Conservation (phyloP, 2,797 vertebrate genomes). For the Momotus momota region DNA sequence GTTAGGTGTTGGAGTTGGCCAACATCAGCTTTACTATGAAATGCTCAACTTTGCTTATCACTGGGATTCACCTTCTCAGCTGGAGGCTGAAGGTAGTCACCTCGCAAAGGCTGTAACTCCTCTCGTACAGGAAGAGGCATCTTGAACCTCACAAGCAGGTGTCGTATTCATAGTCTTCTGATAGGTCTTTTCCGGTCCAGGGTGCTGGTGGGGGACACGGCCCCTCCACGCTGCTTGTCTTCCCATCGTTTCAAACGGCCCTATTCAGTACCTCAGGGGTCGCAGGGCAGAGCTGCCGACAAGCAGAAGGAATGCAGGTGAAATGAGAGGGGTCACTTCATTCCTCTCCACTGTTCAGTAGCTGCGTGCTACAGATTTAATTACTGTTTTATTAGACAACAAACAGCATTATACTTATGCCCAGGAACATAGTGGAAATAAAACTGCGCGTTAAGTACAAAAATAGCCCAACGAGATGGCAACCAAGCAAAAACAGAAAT, state of each 20-base stretch:
- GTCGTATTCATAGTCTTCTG: rapidly evolving
- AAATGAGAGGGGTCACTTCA: rapidly evolving
- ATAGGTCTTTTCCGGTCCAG: not conserved
- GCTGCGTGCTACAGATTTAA: not conserved
- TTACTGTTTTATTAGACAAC: not conserved
- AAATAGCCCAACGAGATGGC: not conserved
- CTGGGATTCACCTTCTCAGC: not conserved
- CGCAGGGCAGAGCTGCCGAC: not conserved
- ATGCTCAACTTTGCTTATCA: rapidly evolving
- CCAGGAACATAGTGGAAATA: not conserved
- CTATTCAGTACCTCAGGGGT: not conserved
- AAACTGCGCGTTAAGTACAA: not conserved
- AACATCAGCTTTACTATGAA: not conserved
- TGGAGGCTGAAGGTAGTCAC: too few species aligned
- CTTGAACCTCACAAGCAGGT: not conserved
- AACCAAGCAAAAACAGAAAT: not conserved
- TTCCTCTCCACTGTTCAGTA: not conserved
- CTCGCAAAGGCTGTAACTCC: not conserved
- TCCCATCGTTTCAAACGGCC: not conserved
- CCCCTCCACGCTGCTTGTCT: not conserved
- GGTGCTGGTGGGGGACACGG: not conserved
- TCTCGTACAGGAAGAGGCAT: not conserved
- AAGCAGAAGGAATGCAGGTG: not conserved
- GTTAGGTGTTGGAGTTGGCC: not conserved
- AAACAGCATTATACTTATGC: not conserved